These are phyloP conservation scores for Pentalonia nigronervosa DNA, from an alignment of 1,140 invertebrate genomes.

Conservation along the genomic window DNA sequence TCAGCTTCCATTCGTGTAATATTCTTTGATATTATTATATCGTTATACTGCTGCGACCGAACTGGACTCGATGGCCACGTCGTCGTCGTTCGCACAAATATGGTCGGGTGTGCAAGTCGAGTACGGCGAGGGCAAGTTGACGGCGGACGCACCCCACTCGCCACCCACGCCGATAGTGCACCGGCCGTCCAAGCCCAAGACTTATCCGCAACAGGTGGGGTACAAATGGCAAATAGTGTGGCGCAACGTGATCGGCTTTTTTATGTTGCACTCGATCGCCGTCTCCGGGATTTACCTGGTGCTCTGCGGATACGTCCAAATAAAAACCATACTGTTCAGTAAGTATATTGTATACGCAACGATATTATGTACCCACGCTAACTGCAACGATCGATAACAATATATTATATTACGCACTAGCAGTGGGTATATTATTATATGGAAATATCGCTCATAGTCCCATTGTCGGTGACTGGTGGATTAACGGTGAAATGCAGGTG, in stretches of 20 bases:
- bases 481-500: no score
- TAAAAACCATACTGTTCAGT: constrained; percentile 12
- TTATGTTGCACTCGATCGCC: constrained; percentile 70
- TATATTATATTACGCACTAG: no score
- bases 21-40: not conserved
- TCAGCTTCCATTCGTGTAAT: not conserved
- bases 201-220: not conserved
- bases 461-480: no score
- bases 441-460: no score
- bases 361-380: not conserved
- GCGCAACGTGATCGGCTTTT: constrained; percentile 75
- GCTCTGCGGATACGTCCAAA: constrained; percentile 60
- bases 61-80: not conserved
- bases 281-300: constrained; percentile 72
- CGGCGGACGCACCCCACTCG: not conserved
- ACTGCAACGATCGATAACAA: not conserved
- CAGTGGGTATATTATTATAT: no score
- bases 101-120: constrained; percentile 7
- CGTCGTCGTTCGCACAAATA: constrained; percentile 28
- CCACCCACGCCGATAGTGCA: constrained; percentile 69
- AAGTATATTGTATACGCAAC: not conserved
- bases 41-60: no score
- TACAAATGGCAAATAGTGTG: constrained; percentile 74
- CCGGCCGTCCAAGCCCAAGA: not conserved
- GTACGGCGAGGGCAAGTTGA: not conserved